Evolutionary conservation across 2,797 vertebrate species (phyloP), one percentile per base, ranked within the genome.

Genomic region (Pelobates cultripes): DNA sequence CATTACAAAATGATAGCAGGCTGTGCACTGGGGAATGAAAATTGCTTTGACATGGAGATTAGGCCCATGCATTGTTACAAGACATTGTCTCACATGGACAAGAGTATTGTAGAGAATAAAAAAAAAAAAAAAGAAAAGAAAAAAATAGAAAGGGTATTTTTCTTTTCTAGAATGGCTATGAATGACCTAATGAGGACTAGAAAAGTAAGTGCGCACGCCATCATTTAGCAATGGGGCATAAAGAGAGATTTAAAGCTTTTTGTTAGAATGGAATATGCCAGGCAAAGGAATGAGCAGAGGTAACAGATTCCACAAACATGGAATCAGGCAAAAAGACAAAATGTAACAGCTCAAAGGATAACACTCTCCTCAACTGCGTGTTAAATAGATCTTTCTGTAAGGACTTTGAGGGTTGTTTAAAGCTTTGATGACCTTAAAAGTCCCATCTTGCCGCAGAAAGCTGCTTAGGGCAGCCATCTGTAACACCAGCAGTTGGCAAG

Each of bases 11-110:
- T 93, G 95, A 97, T 96, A 97, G 96, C 94, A 95, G 95, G 92
- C 95, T 95, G 94, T 95, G 96, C 95, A 92, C 96, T 95, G 95
- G 96, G 96, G 97, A 97, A 96, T 95, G 95, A 95, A 96, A 97
- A 96, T 95, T 95, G 97, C 97, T 98, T 98, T 94, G 94, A 98
- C 96, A 97, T 95, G 94, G 96, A 98, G 97, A 99, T 99, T 98
- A 98, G 95, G 93, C 94, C 92, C 91, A 89, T 89, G 95, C 92
- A 97, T 97, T 98, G 96, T 98, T 96, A 95, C 94, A 96, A 97
- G 96, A 97, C 95, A 97, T 97, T 97, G 96, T 99, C 96, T 96
- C 95, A 94, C 93, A 94, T 94, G 95, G 95, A 95, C 93, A 92
- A 95, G 95, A 92, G 88, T 94, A 94, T 92, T 94, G 93, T 92